Conservation (phyloP, 2,113 vertebrate genomes). For the Marmota monax region DNA sequence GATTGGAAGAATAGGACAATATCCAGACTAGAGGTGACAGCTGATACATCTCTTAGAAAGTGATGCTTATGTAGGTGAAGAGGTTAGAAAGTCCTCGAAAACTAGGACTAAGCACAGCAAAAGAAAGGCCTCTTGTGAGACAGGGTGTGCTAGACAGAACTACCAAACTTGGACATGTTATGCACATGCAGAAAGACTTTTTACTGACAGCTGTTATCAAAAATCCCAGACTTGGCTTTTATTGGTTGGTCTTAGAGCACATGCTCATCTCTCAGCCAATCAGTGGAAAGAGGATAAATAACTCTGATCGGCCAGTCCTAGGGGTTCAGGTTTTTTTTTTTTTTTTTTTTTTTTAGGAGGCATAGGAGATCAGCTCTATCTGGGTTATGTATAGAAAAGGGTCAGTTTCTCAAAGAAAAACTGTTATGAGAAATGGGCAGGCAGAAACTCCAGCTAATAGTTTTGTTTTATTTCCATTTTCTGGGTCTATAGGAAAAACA, state of each 20-base stretch:
- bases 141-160: rapidly evolving
- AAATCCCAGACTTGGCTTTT: not conserved
- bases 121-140: not conserved
- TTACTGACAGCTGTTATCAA: too few species aligned
- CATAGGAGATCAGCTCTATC: not conserved
- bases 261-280: not conserved
- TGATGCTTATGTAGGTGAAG: not conserved
- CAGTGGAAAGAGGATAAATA: not conserved
- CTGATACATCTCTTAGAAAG: not conserved
- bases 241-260: not conserved
- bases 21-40: not conserved
- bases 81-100: not conserved
- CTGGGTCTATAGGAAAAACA: not conserved
- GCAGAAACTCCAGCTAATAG: not conserved
- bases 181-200: not conserved
- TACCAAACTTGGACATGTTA: too few species aligned
- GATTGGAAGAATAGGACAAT: not conserved
- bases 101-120: not conserved
- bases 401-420: not conserved
- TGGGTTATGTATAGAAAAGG: not conserved
- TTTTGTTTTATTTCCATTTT: not conserved
- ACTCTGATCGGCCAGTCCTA: not conserved
- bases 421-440: not conserved
- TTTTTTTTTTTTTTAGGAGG: not conserved
- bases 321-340: not conserved